phyloP scores from a whole-genome alignment of 2,888 invertebrate genomes.

The Aporophyla nigra region DNA sequence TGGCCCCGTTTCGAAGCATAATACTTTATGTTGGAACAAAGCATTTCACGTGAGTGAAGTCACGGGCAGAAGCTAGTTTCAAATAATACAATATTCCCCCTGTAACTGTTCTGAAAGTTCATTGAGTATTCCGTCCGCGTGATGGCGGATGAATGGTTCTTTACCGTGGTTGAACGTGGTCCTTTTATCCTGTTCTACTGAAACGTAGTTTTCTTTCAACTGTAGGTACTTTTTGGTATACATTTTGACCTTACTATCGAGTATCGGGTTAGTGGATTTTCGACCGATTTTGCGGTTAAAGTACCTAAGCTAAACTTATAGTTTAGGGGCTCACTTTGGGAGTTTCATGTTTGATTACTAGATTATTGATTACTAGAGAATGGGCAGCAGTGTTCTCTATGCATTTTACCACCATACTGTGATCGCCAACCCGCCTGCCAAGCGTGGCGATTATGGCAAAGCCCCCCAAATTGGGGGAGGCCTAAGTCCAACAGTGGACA shows the following conservation, averaged over 20 bases:
- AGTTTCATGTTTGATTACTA: background rate
- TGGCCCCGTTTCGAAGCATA: background rate
- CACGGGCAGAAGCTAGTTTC: background rate
- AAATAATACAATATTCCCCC: constrained; percentile 18
- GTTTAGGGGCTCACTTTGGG: background rate
- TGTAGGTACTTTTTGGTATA: constrained; percentile 1
- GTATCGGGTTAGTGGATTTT: too few species aligned
- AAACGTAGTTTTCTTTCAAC: constrained; percentile 8
- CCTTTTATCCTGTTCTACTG: constrained; percentile 11
- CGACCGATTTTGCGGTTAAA: background rate
- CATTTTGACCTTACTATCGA: background rate
- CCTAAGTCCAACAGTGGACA: too few species aligned
- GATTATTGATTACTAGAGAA: too few species aligned
- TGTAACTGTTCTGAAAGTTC: constrained; percentile 11
- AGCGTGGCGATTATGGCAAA: too few species aligned
- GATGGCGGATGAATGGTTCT: constrained; percentile 23
- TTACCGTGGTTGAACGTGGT: constrained; percentile 36
- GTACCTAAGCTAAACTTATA: background rate
- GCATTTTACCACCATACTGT: too few species aligned
- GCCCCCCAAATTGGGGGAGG: too few species aligned
- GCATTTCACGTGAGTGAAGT: too few species aligned
- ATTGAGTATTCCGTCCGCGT: constrained; percentile 46
- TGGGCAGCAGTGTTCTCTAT: too few species aligned
- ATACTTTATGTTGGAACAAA: too few species aligned
- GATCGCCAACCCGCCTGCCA: too few species aligned